Evolutionary conservation across 2,888 invertebrate species (phyloP), one percentile per base, ranked within the genome.

Genomic region (Nomada hirtipes): DNA sequence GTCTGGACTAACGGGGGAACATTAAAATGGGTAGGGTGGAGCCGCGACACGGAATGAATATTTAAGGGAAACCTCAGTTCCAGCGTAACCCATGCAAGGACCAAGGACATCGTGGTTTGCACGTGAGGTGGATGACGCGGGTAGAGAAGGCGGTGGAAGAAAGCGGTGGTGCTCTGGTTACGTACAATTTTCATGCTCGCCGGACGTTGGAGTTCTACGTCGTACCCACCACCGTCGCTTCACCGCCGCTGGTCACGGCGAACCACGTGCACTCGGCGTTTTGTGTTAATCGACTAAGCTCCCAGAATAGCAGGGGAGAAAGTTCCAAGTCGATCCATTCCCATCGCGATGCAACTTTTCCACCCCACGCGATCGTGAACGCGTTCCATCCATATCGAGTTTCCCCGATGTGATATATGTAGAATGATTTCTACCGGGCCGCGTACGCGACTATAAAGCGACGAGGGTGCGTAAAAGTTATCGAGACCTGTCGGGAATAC

Each of bases 31-130:
- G 85, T 83, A 69, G 82, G 84, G 83, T 78, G 76, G 78, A 85
- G 86, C 82, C 79, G 86, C 85, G 89, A 90, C 88, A 84, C 87
- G 83, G 79, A 88, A 91, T 91, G 92, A 92, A 92, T 92, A 91
- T 91, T 92, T 92, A 91, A 92, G 90, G 87, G 74, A 90, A 91
- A 90, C 88, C 89, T 87, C 89, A 76, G 86, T 80, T 84, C 70
- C 52, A 74, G 26, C 68, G 68, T 52, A 63, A 29, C 52, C 61
- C 73, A 72, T 63, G 82, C 81, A 85, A 83, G 83, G 84, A 83
- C 76, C 71, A 42, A 67, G 80, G 79, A 83, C 85, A 76, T 82
- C 76, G 82, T 36, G 80, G 79, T 67, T 74, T 67, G 83, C 83
- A 83, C 84, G 84, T 83, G 84, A 82, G 83, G 53, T 57, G 81